A percentile compares a stretch with the other conserved stretches of the same genome.
These are phyloP conservation scores for Aspidapion aeneum DNA, from an alignment of 2,888 invertebrate species.

Conservation along the genomic window DNA sequence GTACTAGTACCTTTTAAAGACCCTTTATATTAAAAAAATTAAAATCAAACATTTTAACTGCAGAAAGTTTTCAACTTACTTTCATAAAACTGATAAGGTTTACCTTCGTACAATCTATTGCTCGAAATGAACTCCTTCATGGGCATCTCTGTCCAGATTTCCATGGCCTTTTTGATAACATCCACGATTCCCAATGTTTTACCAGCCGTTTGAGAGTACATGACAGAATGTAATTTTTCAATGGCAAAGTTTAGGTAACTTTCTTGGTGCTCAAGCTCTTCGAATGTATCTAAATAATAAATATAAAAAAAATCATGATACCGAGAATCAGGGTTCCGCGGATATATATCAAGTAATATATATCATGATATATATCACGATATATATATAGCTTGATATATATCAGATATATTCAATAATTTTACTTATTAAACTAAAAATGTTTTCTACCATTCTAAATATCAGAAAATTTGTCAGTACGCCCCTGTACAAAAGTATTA, in stretches of 20 bases:
- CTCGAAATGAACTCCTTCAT: slow-evolving; percentile 29
- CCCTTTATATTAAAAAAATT: no score
- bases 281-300: slow-evolving; percentile 24
- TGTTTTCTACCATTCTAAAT: no score
- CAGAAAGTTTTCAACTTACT: slow-evolving; percentile 25
- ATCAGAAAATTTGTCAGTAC: no score
- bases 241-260: slow-evolving; percentile 27
- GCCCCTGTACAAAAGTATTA: no score
- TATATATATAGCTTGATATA: no score
- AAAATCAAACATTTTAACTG: slow-evolving; percentile 13
- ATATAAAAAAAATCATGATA: not conserved
- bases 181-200: slow-evolving; percentile 23
- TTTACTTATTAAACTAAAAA: no score
- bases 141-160: slow-evolving; percentile 32
- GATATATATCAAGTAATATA: no score
- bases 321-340: not conserved
- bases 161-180: slow-evolving; percentile 22
- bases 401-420: no score
- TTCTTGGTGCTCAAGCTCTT: slow-evolving; percentile 27
- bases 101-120: slow-evolving; percentile 25
- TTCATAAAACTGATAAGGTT: slow-evolving; percentile 30
- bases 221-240: slow-evolving; percentile 24
- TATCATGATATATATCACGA: no score
- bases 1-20: no score
- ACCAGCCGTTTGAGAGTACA: slow-evolving; percentile 24